Percentiles rank a stretch among this genome's conserved stretches.
Conservation (phyloP, 64 coral and sea anemone species). For the Hydrozoanthus tunicans region DNA sequence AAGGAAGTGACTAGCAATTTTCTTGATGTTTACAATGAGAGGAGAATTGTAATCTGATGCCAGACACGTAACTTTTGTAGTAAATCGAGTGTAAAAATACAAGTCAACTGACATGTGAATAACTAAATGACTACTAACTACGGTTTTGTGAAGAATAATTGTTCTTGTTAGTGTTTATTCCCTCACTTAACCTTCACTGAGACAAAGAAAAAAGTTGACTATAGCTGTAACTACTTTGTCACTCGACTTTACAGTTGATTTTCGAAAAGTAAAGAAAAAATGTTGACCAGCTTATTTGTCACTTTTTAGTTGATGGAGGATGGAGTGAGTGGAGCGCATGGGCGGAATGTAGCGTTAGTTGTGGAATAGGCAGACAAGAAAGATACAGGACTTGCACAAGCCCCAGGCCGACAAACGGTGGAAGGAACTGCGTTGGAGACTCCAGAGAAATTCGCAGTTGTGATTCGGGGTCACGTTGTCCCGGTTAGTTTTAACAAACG, state of each 20-base stretch:
- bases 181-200: too few species aligned
- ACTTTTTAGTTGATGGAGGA: slow-evolving; percentile 1
- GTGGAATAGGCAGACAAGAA: neutral
- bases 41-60: too few species aligned
- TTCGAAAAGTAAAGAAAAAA: neutral
- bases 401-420: slow-evolving; percentile 20
- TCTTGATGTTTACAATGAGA: too few species aligned
- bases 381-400: slow-evolving; percentile 25
- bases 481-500: slow-evolving; percentile 3
- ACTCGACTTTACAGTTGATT: neutral
- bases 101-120: too few species aligned
- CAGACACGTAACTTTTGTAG: too few species aligned
- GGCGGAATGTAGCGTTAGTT: neutral
- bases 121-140: too few species aligned
- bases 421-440: neutral
- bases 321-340: slow-evolving; percentile 22
- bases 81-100: too few species aligned
- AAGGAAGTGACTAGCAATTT: too few species aligned
- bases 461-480: neutral
- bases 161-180: too few species aligned
- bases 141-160: too few species aligned
- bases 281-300: neutral
- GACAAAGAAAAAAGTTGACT: too few species aligned
- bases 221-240: neutral
- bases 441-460: neutral